These are phyloP conservation scores for Stegana nigrithorax DNA, from an alignment of 2,888 invertebrate genomes.

Conservation along the genomic window DNA sequence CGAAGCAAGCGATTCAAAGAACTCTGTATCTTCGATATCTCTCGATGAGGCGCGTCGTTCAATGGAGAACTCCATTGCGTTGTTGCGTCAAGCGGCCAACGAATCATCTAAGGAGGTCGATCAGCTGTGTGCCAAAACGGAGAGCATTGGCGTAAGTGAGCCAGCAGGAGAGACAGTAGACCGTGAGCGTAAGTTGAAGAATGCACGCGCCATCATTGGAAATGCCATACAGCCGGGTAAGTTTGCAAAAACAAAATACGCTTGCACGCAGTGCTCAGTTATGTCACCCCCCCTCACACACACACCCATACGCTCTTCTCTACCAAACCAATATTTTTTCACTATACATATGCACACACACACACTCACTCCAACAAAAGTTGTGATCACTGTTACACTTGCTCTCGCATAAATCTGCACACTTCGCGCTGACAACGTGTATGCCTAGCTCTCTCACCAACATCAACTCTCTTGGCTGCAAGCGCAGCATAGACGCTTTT, in stretches of 20 bases:
- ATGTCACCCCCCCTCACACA: too few species aligned
- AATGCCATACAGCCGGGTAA: conserved; percentile 73
- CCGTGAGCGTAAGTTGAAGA: conserved; percentile 73
- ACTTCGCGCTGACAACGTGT: too few species aligned
- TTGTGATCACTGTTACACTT: too few species aligned
- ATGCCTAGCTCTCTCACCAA: too few species aligned
- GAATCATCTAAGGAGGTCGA: conserved; percentile 68
- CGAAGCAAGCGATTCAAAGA: conserved; percentile 72
- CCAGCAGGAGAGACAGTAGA: conserved; percentile 46
- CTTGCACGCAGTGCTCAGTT: too few species aligned
- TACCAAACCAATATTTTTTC: not conserved
- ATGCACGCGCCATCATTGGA: conserved; percentile 80
- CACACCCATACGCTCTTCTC: too few species aligned
- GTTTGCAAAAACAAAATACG: too few species aligned
- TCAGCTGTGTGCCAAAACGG: conserved; percentile 67
- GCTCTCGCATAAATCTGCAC: too few species aligned
- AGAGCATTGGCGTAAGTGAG: conserved; percentile 64
- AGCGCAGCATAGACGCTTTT: too few species aligned
- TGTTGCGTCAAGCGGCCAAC: conserved; percentile 70
- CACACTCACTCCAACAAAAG: conserved; percentile 21
- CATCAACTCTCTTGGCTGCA: too few species aligned
- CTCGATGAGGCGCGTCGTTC: conserved; percentile 72
- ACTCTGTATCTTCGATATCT: conserved; percentile 70
- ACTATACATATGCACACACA: not conserved
- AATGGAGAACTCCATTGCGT: conserved; percentile 75